Evolutionary conservation across 1,140 invertebrate species (phyloP).

Genomic region (Orchestia grillus): DNA sequence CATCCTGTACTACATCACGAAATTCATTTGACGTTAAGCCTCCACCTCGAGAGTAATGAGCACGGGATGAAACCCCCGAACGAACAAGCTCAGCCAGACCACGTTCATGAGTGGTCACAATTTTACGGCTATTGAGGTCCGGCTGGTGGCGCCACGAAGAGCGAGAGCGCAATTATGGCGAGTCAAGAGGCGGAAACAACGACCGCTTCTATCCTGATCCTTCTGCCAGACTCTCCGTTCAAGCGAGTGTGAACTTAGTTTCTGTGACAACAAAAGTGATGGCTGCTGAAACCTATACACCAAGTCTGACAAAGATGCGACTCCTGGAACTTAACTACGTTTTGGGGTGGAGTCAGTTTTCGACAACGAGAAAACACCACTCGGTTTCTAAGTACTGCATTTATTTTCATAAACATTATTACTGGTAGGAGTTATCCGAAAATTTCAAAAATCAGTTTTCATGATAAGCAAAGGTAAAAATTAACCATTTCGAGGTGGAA

Average conservation of each 20-base stretch:
- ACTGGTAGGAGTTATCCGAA: neutral
- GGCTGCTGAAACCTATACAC: neutral
- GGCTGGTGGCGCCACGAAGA: neutral
- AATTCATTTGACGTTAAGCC: neutral
- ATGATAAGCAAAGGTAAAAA: neutral
- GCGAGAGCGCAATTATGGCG: neutral
- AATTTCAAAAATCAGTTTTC: neutral
- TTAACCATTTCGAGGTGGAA: too few species aligned
- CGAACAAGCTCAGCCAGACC: neutral
- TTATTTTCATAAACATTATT: neutral
- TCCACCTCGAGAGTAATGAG: neutral
- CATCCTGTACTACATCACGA: neutral
- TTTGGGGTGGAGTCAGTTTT: neutral
- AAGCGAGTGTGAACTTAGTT: conserved; percentile 9
- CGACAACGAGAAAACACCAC: neutral
- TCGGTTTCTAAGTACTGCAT: neutral
- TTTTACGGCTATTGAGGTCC: conserved; percentile 9
- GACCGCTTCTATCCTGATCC: conserved; percentile 18
- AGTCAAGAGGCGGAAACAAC: conserved; percentile 44
- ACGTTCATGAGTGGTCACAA: neutral
- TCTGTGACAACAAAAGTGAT: neutral
- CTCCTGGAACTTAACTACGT: neutral
- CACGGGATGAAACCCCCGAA: neutral
- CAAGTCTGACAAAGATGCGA: neutral
- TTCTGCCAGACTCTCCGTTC: neutral